Percentiles rank a stretch among this genome's conserved stretches.
Evolutionary conservation across 2,797 vertebrate species (phyloP).

Genomic region (Sitta carolinensis): DNA sequence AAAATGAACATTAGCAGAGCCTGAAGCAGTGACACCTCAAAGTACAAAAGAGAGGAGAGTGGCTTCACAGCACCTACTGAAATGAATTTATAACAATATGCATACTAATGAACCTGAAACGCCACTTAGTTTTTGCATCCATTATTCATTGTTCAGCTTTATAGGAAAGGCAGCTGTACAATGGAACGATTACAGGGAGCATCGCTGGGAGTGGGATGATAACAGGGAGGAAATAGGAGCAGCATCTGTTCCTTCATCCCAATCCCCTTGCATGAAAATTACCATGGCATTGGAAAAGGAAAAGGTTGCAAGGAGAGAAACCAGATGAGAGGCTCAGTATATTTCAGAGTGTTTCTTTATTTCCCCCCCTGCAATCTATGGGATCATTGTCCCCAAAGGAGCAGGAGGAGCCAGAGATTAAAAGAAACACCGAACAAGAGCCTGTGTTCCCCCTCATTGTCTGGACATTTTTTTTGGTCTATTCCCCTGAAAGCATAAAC

Average conservation of each 20-base stretch:
- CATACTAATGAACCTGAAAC: conserved; percentile 62
- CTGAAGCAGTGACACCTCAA: conserved; percentile 46
- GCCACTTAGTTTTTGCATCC: conserved; percentile 57
- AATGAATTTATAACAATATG: conserved; percentile 56
- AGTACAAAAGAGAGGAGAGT: conserved; percentile 32
- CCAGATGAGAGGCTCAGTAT: neutral
- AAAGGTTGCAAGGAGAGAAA: conserved; percentile 19
- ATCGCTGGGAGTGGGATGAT: conserved; percentile 27
- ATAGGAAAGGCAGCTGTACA: conserved; percentile 43
- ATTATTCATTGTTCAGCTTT: conserved; percentile 66
- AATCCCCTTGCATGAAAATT: conserved; percentile 23
- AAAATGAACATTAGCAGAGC: conserved; percentile 36
- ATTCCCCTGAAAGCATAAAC: neutral
- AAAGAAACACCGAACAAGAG: neutral
- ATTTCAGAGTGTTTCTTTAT: neutral
- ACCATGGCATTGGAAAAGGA: neutral
- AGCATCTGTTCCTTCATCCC: conserved; percentile 61
- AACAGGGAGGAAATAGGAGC: neutral
- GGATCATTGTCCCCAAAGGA: neutral
- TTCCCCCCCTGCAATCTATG: neutral
- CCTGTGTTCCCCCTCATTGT: neutral
- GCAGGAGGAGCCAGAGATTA: neutral
- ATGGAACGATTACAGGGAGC: conserved; percentile 54
- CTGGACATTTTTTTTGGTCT: neutral
- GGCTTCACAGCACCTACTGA: conserved; percentile 33